Conservation (phyloP, 2,113 vertebrate species). For the Calyptommatus sinebrachiatus region DNA sequence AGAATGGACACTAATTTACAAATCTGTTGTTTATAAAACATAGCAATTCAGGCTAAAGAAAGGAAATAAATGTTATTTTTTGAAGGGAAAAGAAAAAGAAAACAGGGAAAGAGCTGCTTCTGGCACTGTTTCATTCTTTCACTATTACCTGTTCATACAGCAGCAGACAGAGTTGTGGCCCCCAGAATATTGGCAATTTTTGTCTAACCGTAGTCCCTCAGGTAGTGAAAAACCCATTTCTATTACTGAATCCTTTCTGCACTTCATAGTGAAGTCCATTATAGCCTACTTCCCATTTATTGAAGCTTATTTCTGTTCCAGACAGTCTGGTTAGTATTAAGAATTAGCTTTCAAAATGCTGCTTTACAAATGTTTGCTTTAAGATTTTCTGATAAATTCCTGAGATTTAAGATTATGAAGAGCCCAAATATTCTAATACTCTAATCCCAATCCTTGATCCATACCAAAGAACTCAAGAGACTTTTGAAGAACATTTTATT, state of each 20-base stretch:
- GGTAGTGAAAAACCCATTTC: conserved; percentile 82
- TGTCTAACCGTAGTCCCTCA: conserved; percentile 74
- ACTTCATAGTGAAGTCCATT: conserved; percentile 76
- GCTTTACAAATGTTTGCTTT: conserved; percentile 82
- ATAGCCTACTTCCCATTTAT: conserved; percentile 76
- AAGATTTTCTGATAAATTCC: conserved; percentile 66
- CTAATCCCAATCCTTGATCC: conserved; percentile 38
- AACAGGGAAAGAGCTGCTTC: conserved; percentile 43
- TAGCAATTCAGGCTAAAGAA: conserved; percentile 61
- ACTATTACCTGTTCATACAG: conserved; percentile 83
- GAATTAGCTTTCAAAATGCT: conserved; percentile 80
- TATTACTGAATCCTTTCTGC: conserved; percentile 76
- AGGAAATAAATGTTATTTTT: conserved; percentile 62
- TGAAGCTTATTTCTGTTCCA: conserved; percentile 81
- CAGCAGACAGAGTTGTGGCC: conserved; percentile 73
- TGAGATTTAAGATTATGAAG: conserved; percentile 55
- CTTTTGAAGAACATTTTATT: conserved; percentile 26
- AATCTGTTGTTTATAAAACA: conserved; percentile 56
- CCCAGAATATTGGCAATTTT: conserved; percentile 68
- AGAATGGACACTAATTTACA: conserved; percentile 54
- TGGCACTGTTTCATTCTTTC: conserved; percentile 67
- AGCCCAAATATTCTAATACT: conserved; percentile 50
- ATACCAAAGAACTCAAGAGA: conserved; percentile 6
- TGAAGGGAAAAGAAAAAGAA: conserved; percentile 49
- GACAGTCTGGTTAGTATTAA: conserved; percentile 77